Percentiles rank a stretch among this genome's conserved stretches.
Conservation (phyloP, 1,140 invertebrate species). For the Drosophila melanica region DNA sequence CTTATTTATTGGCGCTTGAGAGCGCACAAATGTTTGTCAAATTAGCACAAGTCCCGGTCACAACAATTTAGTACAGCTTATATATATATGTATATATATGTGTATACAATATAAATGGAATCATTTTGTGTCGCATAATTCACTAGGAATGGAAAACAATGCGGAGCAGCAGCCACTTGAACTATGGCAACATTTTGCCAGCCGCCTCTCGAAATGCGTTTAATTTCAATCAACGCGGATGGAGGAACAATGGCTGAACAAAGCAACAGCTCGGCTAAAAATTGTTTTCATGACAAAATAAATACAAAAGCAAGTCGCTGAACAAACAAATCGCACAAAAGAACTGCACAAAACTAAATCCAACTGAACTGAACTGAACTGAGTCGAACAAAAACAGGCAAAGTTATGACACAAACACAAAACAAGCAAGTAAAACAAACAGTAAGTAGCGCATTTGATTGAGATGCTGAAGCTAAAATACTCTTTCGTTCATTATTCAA, state of each 20-base stretch:
- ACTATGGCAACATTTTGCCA: slow-evolving; percentile 35
- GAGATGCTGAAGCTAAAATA: background rate
- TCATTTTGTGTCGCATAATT: slow-evolving; percentile 18
- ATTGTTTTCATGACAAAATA: slow-evolving; percentile 42
- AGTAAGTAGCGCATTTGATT: background rate
- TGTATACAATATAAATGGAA: background rate
- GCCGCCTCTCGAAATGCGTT: slow-evolving; percentile 40
- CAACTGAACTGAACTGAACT: slow-evolving; percentile 6
- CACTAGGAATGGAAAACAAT: slow-evolving; percentile 12
- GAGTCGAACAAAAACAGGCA: slow-evolving; percentile 23
- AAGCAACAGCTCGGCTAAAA: slow-evolving; percentile 9
- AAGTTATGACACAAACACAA: slow-evolving; percentile 36
- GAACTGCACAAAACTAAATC: slow-evolving; percentile 14
- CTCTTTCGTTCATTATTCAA: background rate
- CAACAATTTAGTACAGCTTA: slow-evolving; percentile 3
- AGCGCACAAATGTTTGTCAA: slow-evolving; percentile 25
- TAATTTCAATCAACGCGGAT: slow-evolving; percentile 50
- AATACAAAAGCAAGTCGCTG: slow-evolving; percentile 39
- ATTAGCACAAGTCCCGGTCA: slow-evolving; percentile 24
- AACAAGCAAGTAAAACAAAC: slow-evolving; percentile 15
- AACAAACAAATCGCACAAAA: slow-evolving; percentile 43
- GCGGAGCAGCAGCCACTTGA: slow-evolving; percentile 27
- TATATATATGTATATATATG: background rate
- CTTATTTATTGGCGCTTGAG: slow-evolving; percentile 19
- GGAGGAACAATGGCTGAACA: slow-evolving; percentile 23